Evolutionary conservation across 2,797 vertebrate species (phyloP).

Genomic region (Diplodus sargus): DNA sequence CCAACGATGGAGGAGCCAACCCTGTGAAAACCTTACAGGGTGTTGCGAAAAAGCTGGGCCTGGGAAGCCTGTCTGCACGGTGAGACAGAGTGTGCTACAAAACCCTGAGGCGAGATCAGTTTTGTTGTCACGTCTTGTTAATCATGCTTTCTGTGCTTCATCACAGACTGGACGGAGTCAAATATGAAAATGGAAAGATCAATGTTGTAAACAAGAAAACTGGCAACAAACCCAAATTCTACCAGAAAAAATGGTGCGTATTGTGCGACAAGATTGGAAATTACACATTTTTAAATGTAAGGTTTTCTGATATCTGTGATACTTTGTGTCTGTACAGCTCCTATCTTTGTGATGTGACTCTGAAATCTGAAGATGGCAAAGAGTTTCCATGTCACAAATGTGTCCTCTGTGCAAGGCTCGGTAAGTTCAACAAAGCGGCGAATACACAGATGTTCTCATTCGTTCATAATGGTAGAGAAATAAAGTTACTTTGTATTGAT

Average conservation of each 20-base stretch:
- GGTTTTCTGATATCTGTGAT: background rate
- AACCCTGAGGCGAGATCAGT: background rate
- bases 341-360: slow-evolving; percentile 93
- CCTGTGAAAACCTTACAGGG: slow-evolving; percentile 92
- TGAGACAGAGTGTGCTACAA: slow-evolving; percentile 68
- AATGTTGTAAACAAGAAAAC: slow-evolving; percentile 88
- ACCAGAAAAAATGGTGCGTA: slow-evolving; percentile 89
- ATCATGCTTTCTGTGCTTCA: slow-evolving; percentile 33
- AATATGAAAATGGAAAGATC: slow-evolving; percentile 92
- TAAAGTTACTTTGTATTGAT: background rate
- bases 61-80: slow-evolving; percentile 91
- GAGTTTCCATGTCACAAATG: slow-evolving; percentile 98
- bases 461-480: background rate
- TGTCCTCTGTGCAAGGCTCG: slow-evolving; percentile 95
- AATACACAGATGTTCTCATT: background rate
- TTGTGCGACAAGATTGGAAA: background rate
- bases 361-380: slow-evolving; percentile 95
- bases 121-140: slow-evolving; percentile 13
- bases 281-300: no score
- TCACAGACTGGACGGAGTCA: slow-evolving; percentile 92
- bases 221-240: slow-evolving; percentile 89
- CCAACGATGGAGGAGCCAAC: slow-evolving; percentile 81
- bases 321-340: slow-evolving; percentile 82
- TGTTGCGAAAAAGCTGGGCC: slow-evolving; percentile 91
- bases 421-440: slow-evolving; percentile 79